These are phyloP conservation scores for Silurus glanis DNA, from an alignment of 2,113 vertebrate species.

Conservation along the genomic window DNA sequence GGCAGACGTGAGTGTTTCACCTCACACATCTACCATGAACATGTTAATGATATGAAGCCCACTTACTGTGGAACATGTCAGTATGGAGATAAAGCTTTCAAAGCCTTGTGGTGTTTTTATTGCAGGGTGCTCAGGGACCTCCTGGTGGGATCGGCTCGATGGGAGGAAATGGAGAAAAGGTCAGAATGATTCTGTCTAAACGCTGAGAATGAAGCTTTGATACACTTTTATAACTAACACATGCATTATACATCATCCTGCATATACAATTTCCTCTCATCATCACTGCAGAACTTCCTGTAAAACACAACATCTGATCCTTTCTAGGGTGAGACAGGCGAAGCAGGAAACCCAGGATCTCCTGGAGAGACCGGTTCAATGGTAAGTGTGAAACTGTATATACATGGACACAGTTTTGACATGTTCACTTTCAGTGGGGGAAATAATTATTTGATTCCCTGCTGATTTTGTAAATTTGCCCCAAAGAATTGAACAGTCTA, in stretches of 20 bases:
- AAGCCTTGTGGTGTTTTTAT: conserved; percentile 19
- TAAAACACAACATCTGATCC: conserved; percentile 18
- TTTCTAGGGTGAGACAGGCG: conserved; percentile 88
- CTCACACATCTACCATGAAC: not conserved
- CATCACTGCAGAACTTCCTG: not conserved
- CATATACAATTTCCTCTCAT: not conserved
- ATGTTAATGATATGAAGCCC: not conserved
- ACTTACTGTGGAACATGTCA: not conserved
- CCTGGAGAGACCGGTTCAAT: conserved; percentile 84
- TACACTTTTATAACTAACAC: not conserved
- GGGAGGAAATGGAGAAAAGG: conserved; percentile 94
- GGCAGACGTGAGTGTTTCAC: conserved; percentile 82
- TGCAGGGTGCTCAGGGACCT: conserved; percentile 90
- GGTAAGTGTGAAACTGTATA: conserved; percentile 61
- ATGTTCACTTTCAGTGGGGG: too few species aligned
- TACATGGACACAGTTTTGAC: too few species aligned
- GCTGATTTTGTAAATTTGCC: too few species aligned
- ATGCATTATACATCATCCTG: not conserved
- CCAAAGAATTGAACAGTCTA: too few species aligned
- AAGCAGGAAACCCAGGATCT: conserved; percentile 93
- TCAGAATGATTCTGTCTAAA: conserved; percentile 59
- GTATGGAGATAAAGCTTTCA: too few species aligned
- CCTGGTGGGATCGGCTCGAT: conserved; percentile 86
- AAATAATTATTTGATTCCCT: too few species aligned
- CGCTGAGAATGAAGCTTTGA: not conserved